Evolutionary conservation across 2,888 invertebrate species (phyloP).

Genomic region (Orthosia cruda): DNA sequence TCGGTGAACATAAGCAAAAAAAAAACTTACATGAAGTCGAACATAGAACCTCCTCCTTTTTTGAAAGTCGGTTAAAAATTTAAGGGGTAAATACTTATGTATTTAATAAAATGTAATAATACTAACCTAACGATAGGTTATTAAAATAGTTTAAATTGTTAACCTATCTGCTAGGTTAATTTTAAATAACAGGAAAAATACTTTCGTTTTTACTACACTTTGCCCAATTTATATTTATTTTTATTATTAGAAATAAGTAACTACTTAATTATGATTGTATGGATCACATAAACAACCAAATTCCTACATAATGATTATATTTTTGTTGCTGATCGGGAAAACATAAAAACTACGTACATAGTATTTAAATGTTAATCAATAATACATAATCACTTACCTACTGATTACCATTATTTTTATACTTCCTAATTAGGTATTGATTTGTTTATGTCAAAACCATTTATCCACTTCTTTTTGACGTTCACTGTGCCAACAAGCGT

Average conservation of each 20-base stretch:
- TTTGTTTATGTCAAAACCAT: constrained; percentile 7
- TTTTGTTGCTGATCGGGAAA: neutral
- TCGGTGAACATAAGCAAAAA: no score
- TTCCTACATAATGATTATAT: neutral
- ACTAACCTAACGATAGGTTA: no score
- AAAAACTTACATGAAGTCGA: no score
- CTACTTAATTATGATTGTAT: neutral
- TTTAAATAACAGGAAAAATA: neutral
- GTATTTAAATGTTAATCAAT: neutral
- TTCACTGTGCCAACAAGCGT: constrained; percentile 12
- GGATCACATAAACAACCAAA: neutral
- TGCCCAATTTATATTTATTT: neutral
- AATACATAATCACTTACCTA: neutral
- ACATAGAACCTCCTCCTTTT: no score
- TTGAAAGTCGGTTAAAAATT: no score
- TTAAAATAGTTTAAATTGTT: no score
- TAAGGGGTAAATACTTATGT: no score
- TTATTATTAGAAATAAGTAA: no score
- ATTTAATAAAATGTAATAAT: no score
- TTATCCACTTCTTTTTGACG: neutral
- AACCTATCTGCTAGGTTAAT: no score
- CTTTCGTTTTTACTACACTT: neutral
- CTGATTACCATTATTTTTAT: neutral
- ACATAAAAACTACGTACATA: neutral
- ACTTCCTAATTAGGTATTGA: neutral